Conservation (phyloP, 2,113 vertebrate genomes). For the Paradisaea rubra region DNA sequence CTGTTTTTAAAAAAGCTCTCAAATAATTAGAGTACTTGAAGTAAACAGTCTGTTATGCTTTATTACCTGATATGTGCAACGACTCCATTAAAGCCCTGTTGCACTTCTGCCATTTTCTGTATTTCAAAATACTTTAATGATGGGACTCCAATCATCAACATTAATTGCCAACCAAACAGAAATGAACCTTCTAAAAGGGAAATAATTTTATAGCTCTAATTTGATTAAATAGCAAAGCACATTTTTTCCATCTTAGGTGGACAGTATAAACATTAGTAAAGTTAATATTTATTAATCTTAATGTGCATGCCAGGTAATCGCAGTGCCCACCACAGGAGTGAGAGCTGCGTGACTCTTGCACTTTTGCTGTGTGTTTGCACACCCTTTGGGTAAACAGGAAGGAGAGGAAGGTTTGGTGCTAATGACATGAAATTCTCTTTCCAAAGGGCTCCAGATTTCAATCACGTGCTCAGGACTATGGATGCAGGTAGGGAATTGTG, state of each 20-base stretch:
- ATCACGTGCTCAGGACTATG: not conserved
- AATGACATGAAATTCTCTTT: slow-evolving; percentile 16
- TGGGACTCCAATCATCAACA: slow-evolving; percentile 58
- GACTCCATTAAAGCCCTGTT: slow-evolving; percentile 66
- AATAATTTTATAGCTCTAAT: slow-evolving; percentile 73
- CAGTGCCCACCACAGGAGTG: not conserved
- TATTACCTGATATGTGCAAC: slow-evolving; percentile 71
- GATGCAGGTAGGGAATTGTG: not conserved
- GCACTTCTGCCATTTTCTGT: slow-evolving; percentile 55
- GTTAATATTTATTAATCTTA: slow-evolving; percentile 71
- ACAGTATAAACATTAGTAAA: slow-evolving; percentile 57
- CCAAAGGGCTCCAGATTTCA: not conserved
- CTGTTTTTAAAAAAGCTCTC: slow-evolving; percentile 65
- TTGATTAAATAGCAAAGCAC: slow-evolving; percentile 71
- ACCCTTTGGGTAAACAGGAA: slow-evolving; percentile 10
- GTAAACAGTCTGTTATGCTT: slow-evolving; percentile 72
- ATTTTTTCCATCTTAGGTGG: slow-evolving; percentile 66
- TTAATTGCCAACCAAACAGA: slow-evolving; percentile 76
- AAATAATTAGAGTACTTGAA: slow-evolving; percentile 68
- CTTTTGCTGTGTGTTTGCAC: not conserved
- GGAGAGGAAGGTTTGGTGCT: not conserved
- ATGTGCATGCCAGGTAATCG: slow-evolving; percentile 36
- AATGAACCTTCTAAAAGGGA: slow-evolving; percentile 69
- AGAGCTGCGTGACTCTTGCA: not conserved
- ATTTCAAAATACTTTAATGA: slow-evolving; percentile 60